Percentiles rank a stretch among this genome's conserved stretches.
These are phyloP conservation scores for Xestoiulus laeticollis DNA, from an alignment of 2,888 invertebrate species.

Conservation along the genomic window DNA sequence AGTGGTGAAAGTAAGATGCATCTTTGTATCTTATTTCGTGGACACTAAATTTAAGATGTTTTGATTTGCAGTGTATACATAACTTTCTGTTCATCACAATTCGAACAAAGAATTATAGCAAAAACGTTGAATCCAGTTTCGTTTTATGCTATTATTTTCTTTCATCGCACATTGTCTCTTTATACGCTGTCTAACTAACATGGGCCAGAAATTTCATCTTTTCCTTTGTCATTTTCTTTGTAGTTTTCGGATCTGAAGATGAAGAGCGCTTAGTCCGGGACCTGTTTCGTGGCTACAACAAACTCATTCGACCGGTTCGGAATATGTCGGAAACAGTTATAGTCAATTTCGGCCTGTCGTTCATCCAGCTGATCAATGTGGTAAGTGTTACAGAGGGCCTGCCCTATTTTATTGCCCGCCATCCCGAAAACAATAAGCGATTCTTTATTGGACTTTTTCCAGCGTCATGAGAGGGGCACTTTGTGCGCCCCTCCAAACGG, in stretches of 20 bases:
- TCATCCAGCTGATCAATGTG: conserved; percentile 75
- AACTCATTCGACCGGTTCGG: conserved; percentile 95
- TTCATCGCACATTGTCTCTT: no score
- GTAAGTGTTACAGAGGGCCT: conserved; percentile 55
- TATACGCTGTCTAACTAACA: no score
- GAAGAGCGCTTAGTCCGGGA: conserved; percentile 95
- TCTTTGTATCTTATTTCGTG: no score
- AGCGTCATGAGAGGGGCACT: background rate
- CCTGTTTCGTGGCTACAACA: conserved; percentile 97
- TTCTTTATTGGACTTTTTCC: background rate
- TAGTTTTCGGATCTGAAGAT: conserved; percentile 86
- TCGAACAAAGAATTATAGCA: no score
- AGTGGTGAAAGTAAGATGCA: background rate
- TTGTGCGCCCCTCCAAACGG: background rate
- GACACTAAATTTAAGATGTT: no score
- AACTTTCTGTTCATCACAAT: background rate
- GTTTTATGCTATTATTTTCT: no score
- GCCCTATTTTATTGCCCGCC: conserved; percentile 9
- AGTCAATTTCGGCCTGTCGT: conserved; percentile 94
- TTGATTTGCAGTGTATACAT: no score
- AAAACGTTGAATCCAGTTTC: no score
- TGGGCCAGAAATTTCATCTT: background rate
- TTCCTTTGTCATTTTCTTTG: conserved; percentile 55
- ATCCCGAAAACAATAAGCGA: background rate
- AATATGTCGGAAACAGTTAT: conserved; percentile 98